Conservation (phyloP, 2,888 invertebrate species). For the Agriopis aurantiaria region DNA sequence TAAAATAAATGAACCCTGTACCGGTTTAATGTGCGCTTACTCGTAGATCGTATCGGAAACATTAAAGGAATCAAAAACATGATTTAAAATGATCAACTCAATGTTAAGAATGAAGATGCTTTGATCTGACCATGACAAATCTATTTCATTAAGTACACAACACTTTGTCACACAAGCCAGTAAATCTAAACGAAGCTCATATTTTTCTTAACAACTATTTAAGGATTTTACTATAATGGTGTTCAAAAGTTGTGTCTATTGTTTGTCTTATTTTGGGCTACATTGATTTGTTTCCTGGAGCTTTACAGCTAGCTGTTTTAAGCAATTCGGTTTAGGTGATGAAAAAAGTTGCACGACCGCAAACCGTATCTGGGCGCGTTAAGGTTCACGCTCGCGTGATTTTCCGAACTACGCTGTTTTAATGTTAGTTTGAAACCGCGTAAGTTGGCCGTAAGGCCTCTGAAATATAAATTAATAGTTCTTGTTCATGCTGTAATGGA, state of each 20-base stretch:
- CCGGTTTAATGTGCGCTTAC: constrained; percentile 80
- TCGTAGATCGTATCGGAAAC: constrained; percentile 58
- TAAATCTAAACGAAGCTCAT: constrained; percentile 85
- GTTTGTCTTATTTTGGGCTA: neutral
- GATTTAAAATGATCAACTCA: constrained; percentile 37
- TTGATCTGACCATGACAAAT: constrained; percentile 58
- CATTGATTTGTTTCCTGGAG: neutral
- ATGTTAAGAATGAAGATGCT: constrained; percentile 52
- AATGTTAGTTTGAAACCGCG: neutral
- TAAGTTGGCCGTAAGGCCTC: too few species aligned
- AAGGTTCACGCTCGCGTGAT: too few species aligned
- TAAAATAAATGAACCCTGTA: constrained; percentile 84
- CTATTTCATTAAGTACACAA: constrained; percentile 75
- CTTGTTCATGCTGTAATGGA: neutral
- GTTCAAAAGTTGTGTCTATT: constrained; percentile 1
- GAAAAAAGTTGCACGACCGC: too few species aligned
- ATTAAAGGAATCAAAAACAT: constrained; percentile 40
- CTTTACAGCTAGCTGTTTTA: too few species aligned
- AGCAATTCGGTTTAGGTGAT: too few species aligned
- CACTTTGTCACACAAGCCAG: constrained; percentile 81
- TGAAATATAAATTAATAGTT: neutral
- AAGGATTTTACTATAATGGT: constrained; percentile 62
- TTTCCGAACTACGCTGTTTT: too few species aligned
- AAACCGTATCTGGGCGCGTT: too few species aligned
- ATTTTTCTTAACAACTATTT: constrained; percentile 83